A percentile compares a stretch with the other conserved stretches of the same genome.
Evolutionary conservation across 2,888 invertebrate genomes (phyloP).

Genomic region (Acanthosepion pharaonis): DNA sequence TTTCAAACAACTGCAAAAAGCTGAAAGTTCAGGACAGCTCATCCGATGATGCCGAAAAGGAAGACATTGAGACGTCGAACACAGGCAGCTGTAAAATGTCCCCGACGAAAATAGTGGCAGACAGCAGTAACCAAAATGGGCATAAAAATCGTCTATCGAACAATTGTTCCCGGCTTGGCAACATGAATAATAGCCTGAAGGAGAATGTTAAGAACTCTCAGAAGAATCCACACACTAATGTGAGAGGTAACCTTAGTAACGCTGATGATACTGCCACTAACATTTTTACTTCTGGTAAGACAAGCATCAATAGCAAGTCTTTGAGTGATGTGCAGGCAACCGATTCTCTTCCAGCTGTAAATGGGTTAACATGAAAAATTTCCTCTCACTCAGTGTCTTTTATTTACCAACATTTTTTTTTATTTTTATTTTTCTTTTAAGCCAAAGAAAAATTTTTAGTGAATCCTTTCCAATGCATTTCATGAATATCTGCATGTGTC

Average conservation of each 20-base stretch:
- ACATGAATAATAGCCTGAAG: neutral
- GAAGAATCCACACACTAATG: neutral
- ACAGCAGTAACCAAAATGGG: slow-evolving; percentile 24
- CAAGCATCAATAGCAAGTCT: neutral
- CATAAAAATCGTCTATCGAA: neutral
- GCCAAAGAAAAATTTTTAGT: neutral
- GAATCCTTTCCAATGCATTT: slow-evolving; percentile 21
- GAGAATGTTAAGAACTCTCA: neutral
- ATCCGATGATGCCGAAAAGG: neutral
- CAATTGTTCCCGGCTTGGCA: neutral
- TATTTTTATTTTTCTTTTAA: neutral
- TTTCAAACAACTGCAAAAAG: slow-evolving; percentile 14
- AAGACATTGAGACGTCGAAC: neutral
- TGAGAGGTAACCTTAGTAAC: neutral
- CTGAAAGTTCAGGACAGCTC: neutral
- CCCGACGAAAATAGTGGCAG: neutral
- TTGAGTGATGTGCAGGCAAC: neutral
- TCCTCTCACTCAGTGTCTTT: slow-evolving; percentile 6
- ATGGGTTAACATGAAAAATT: slow-evolving; percentile 25
- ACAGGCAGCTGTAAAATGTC: neutral
- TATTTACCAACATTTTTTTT: neutral
- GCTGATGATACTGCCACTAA: neutral
- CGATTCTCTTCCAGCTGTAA: slow-evolving; percentile 38
- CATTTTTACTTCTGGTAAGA: neutral
- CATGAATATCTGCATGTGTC: neutral